Conservation (phyloP, 2,797 vertebrate species). For the Hozukius guyotensis region DNA sequence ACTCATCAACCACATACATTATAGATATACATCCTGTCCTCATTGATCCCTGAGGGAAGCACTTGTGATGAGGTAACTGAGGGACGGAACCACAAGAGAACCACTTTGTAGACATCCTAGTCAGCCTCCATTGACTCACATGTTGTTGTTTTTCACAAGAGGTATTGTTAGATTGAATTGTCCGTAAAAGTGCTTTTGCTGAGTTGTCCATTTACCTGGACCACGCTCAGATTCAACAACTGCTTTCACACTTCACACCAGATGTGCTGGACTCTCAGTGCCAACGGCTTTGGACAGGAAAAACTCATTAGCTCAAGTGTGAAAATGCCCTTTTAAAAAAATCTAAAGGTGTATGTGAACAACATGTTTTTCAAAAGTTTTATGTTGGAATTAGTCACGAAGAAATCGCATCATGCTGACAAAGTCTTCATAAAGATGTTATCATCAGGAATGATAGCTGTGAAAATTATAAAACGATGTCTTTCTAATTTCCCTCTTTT, state of each 20-base stretch:
- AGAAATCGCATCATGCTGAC: not conserved
- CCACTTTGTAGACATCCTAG: not conserved
- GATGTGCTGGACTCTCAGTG: conserved; percentile 38
- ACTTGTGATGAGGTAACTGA: conserved; percentile 16
- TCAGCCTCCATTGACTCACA: not conserved
- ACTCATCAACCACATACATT: conserved; percentile 52
- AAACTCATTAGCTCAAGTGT: conserved; percentile 9
- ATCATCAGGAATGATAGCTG: not conserved
- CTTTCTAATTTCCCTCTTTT: not conserved
- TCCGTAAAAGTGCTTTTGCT: conserved; percentile 11
- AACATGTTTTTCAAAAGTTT: not conserved
- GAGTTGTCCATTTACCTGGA: conserved; percentile 43
- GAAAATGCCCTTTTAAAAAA: not conserved
- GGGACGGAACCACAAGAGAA: not conserved
- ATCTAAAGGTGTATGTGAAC: not conserved
- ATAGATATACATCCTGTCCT: conserved; percentile 55
- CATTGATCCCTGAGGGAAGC: conserved; percentile 28
- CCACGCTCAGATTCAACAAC: conserved; percentile 17
- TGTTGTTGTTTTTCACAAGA: conserved; percentile 17
- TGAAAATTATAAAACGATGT: not conserved
- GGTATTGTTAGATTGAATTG: conserved; percentile 1
- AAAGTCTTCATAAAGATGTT: not conserved
- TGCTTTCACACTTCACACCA: conserved; percentile 53
- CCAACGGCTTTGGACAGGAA: not conserved
- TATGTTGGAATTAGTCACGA: not conserved